Conservation (phyloP, 1,140 invertebrate genomes). For the Triops cancriformis region DNA sequence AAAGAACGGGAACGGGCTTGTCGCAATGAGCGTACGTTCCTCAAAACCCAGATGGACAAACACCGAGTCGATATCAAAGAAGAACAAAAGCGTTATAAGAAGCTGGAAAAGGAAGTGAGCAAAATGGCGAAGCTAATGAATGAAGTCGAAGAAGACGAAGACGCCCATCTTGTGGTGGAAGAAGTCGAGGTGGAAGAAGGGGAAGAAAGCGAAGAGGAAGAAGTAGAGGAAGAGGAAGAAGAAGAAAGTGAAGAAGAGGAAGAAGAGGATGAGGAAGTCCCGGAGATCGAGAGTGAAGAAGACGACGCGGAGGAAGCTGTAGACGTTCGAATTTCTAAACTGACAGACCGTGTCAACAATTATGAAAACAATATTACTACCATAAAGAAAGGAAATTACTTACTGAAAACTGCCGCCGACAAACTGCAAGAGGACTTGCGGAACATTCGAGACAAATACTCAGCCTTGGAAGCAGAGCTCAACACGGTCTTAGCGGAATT, state of each 20-base stretch:
- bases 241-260: slow-evolving; percentile 60
- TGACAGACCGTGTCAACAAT: slow-evolving; percentile 44
- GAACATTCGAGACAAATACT: slow-evolving; percentile 67
- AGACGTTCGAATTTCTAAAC: slow-evolving; percentile 29
- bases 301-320: slow-evolving; percentile 49
- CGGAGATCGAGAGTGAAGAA: slow-evolving; percentile 50
- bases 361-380: slow-evolving; percentile 66
- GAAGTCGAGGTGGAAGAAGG: slow-evolving; percentile 61
- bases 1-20: slow-evolving; percentile 59
- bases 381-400: slow-evolving; percentile 74
- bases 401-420: slow-evolving; percentile 75
- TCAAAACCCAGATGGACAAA: slow-evolving; percentile 71
- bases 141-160: slow-evolving; percentile 58
- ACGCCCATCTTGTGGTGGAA: slow-evolving; percentile 54
- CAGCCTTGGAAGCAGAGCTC: slow-evolving; percentile 65
- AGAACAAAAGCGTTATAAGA: slow-evolving; percentile 41
- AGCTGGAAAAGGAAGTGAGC: slow-evolving; percentile 73
- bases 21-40: slow-evolving; percentile 61
- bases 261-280: slow-evolving; percentile 35
- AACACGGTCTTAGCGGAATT: slow-evolving; percentile 68
- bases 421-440: slow-evolving; percentile 71
- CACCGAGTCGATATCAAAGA: slow-evolving; percentile 59
- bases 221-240: slow-evolving; percentile 42
- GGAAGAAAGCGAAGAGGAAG: slow-evolving; percentile 43
- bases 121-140: slow-evolving; percentile 79